phyloP scores from a whole-genome alignment of 2,113 vertebrate species.

The Toxostoma redivivum region DNA sequence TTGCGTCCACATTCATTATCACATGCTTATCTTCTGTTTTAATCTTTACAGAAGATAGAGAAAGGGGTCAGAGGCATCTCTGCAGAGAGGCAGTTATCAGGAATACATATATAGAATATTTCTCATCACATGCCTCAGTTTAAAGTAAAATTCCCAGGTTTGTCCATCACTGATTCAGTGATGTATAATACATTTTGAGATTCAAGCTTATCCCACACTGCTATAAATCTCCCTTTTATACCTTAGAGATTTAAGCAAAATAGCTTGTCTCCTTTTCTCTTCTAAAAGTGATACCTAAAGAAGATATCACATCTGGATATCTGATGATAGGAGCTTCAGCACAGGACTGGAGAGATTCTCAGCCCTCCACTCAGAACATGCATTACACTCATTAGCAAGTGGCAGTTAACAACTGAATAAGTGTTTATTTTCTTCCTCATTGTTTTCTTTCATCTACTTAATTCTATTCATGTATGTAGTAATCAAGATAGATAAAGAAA shows the following conservation, averaged over 20 bases:
- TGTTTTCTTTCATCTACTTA: neutral
- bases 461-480: neutral
- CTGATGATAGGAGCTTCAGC: neutral
- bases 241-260: neutral
- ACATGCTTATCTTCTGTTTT: neutral
- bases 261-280: neutral
- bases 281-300: neutral
- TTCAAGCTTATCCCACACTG: accelerated
- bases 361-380: neutral
- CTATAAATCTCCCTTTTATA: neutral
- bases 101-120: neutral
- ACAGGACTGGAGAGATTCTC: neutral
- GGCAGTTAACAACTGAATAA: neutral
- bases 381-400: neutral
- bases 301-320: neutral
- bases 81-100: neutral
- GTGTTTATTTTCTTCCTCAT: neutral
- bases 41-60: neutral
- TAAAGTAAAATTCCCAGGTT: neutral
- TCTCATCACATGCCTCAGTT: neutral
- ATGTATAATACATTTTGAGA: neutral
- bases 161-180: neutral
- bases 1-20: neutral
- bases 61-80: neutral
- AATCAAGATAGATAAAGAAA: neutral